Percentiles rank a stretch among this genome's conserved stretches.
Conservation (phyloP, 2,797 vertebrate genomes). For the Chaetodon trifasciatus region DNA sequence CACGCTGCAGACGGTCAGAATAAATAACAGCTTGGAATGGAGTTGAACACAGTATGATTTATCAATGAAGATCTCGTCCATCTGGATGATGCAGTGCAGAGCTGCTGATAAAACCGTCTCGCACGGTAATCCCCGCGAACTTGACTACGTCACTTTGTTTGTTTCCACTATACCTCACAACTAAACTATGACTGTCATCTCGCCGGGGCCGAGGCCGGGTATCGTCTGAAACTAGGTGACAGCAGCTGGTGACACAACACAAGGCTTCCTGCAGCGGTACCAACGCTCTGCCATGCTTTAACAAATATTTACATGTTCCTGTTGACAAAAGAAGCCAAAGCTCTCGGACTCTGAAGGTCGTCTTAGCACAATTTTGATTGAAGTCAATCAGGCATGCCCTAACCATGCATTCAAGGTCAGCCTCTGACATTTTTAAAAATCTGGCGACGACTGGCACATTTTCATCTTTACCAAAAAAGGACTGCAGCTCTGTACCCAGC, state of each 20-base stretch:
- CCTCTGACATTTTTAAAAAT: neutral
- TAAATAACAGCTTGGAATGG: conserved; percentile 4
- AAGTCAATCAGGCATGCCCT: neutral
- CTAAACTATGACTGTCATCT: neutral
- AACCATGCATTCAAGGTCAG: neutral
- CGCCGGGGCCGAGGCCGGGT: neutral
- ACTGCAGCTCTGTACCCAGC: neutral
- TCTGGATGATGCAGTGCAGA: conserved; percentile 11
- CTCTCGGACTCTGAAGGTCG: neutral
- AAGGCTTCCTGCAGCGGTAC: neutral
- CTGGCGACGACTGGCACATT: neutral
- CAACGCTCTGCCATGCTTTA: neutral
- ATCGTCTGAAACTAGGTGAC: neutral
- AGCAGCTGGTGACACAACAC: neutral
- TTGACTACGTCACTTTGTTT: neutral
- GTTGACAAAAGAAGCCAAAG: neutral
- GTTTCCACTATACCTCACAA: conserved; percentile 4
- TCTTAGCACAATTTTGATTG: neutral
- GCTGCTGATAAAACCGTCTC: conserved; percentile 7
- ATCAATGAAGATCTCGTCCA: conserved; percentile 8
- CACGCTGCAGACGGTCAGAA: conserved; percentile 40
- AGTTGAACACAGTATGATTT: conserved; percentile 29
- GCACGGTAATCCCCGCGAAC: neutral
- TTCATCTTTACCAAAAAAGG: neutral
- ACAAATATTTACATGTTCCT: neutral